Evolutionary conservation across 2,797 vertebrate species (phyloP), one percentile per base, ranked within the genome.

Genomic region (Ibycter americanus): DNA sequence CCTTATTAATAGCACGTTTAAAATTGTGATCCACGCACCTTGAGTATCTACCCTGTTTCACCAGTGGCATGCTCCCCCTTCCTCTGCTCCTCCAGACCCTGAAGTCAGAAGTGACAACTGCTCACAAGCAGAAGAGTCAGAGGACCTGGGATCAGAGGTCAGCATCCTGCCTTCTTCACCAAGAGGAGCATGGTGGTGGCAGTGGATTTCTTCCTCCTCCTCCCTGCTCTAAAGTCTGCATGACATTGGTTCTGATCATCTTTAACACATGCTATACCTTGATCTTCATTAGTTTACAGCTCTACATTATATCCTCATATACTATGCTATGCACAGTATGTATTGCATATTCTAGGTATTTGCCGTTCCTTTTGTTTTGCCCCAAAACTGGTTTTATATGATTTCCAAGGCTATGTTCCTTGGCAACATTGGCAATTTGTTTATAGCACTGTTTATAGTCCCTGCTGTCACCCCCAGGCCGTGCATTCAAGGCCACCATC

Each of bases 101-200:
- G 3, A 74, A 55, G 7, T 16, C 22, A 59, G 31, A 44, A 62
- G 19, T 15, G 17, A 81, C 25, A 70, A 26, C 14, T 23, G 7
- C 25, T 70, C 2, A 0, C 44, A 32, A 34, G 51, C 56, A 19
- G 27, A 80, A 62, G 32, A 51, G 9, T 16, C 68, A 22, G 13
- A 6, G 8, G 32, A 62, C 7, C 19, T 38, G 47, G 17, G 8
- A 34, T 70, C 29, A 58, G 38, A 58, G 27, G 11, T 46, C 54
- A 58, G 17, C 12, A 32, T 29, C 44, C 38, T 42, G 4, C 25
- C 15, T 70, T 46, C 56, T 42, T 58, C 34, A 54, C 21, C 56
- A 34, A 0, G 0, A 68, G 17, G 6, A 38, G 12, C 3, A 7
- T 9, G 12, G 56, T 68, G 23, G 19, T 52, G 8, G 11, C 4